Evolutionary conservation across 1,140 invertebrate species (phyloP), one percentile per base, ranked within the genome.

Genomic region (Mercenaria mercenaria): DNA sequence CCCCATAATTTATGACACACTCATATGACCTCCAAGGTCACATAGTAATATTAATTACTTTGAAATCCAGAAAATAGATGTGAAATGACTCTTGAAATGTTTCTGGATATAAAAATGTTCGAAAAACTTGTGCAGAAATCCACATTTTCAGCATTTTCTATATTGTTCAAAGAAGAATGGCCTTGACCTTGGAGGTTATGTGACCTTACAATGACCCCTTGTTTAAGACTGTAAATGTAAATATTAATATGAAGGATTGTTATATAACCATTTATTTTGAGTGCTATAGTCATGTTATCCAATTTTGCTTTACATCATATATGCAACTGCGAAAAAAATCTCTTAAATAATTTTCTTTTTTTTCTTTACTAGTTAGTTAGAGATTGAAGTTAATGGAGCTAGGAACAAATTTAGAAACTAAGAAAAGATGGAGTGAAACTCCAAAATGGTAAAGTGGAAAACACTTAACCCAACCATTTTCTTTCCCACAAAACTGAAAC

Each of bases 231-330:
- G 76, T 50, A 79, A 15, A 50, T 79, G 76, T 79, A 79, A 8
- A 79, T 79, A 79, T 79, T 79, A 52, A 32, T 79, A 41, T 79
- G 47, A 52, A 79, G 76, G 76, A 79, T 15, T 79, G 76, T 79
- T 79, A 47, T 32, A 29, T 79, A 79, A 72, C 43, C 76, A 79
- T 56, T 79, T 77, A 72, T 77, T 79, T 79, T 79, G 76, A 79
- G 76, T 79, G 76, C 76, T 79, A 79, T 79, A 34, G 34, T n/a
- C 32, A 39, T 59, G 43, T 79, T 56, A 50, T 26, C 76, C 47
- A 37, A 52, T 79, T 76, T 79, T 34, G 76, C 76, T 79, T 79
- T 76, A 26, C 8, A 50, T 59, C 29, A 37, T 79, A 50, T 67
- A 34, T 32, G 15, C 32, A 67, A 67, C 23, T 32, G 64, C 64